Percentiles rank a stretch among this genome's conserved stretches.
Evolutionary conservation across 2,888 invertebrate genomes (phyloP).

Genomic region (Ceriagrion tenellum): DNA sequence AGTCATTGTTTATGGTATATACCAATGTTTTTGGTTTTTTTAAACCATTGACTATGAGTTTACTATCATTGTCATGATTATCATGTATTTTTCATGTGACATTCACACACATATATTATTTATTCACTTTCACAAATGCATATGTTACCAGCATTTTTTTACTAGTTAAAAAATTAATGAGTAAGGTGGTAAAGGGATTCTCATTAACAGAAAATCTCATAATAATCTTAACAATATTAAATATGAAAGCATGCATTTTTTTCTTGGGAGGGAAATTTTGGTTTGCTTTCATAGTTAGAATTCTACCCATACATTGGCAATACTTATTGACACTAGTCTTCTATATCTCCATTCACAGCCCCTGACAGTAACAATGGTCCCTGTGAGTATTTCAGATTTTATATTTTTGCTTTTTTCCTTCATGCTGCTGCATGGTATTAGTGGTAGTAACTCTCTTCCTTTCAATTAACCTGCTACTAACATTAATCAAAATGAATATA

Average conservation of each 20-base stretch:
- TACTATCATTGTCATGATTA: neutral
- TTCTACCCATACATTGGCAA: conserved; percentile 55
- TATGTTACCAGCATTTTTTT: neutral
- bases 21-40: neutral
- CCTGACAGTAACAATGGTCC: conserved; percentile 92
- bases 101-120: neutral
- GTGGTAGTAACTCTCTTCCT: conserved; percentile 61
- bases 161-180: conserved; percentile 9
- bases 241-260: conserved; percentile 64
- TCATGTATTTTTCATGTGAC: neutral
- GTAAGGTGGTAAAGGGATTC: conserved; percentile 56
- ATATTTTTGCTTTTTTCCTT: conserved; percentile 70
- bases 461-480: conserved; percentile 51
- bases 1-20: no score
- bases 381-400: conserved; percentile 86
- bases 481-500: neutral
- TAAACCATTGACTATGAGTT: neutral
- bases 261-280: conserved; percentile 45
- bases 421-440: conserved; percentile 70
- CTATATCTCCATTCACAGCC: conserved; percentile 83
- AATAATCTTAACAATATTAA: conserved; percentile 53
- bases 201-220: conserved; percentile 51
- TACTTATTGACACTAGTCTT: conserved; percentile 66
- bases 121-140: neutral
- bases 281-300: conserved; percentile 60